These are phyloP conservation scores for Pygoscelis antarcticus DNA, from an alignment of 2,113 vertebrate species.

Conservation along the genomic window DNA sequence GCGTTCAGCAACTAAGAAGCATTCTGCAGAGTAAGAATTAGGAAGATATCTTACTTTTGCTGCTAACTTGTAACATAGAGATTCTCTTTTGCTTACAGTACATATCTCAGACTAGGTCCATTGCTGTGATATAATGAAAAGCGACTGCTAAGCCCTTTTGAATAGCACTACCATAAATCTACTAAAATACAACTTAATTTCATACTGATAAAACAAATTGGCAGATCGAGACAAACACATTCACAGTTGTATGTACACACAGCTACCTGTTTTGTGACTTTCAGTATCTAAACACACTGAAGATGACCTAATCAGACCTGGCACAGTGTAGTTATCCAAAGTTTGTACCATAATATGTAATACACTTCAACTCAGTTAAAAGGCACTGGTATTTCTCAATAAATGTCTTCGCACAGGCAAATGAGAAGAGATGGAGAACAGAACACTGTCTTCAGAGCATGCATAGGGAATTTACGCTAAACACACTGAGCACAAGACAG, in stretches of 20 bases:
- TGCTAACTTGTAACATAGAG: background rate
- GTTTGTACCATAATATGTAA: background rate
- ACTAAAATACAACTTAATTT: background rate
- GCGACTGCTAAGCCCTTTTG: background rate
- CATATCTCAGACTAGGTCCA: background rate
- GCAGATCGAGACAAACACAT: background rate
- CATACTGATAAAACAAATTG: background rate
- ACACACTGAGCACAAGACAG: background rate
- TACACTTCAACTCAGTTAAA: background rate
- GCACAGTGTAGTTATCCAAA: background rate
- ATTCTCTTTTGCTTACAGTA: background rate
- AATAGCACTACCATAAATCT: background rate
- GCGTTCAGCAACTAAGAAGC: background rate
- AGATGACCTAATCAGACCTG: background rate
- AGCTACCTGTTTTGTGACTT: background rate
- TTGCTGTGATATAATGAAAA: background rate
- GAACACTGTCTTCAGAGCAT: background rate
- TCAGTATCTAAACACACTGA: background rate
- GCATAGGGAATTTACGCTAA: background rate
- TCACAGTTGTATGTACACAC: background rate
- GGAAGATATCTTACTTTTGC: background rate
- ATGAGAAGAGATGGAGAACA: background rate
- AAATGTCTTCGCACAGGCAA: background rate
- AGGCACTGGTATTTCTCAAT: background rate
- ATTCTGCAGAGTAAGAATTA: background rate